phyloP scores from a whole-genome alignment of 2,113 vertebrate species.

The Gobius niger region DNA sequence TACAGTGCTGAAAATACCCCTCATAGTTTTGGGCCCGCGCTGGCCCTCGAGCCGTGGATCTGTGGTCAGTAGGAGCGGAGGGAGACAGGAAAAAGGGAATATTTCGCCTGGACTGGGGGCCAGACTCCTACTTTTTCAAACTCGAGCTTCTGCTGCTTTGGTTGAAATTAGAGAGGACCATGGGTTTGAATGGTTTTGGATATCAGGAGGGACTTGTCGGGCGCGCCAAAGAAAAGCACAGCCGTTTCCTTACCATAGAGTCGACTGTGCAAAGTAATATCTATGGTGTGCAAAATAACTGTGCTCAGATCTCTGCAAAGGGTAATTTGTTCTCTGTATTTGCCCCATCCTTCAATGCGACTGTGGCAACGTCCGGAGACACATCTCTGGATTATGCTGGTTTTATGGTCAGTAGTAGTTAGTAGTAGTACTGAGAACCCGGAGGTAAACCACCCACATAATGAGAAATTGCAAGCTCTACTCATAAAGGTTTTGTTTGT shows the following conservation, averaged over 20 bases:
- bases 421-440: no score
- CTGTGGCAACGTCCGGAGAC: no score
- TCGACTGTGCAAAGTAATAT: neutral
- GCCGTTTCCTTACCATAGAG: slow-evolving; percentile 56
- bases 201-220: slow-evolving; percentile 47
- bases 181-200: slow-evolving; percentile 65
- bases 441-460: no score
- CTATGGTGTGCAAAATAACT: neutral
- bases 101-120: slow-evolving; percentile 72
- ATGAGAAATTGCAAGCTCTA: no score
- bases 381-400: no score
- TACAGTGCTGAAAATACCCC: slow-evolving; percentile 82
- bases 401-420: no score
- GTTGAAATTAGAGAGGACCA: slow-evolving; percentile 79
- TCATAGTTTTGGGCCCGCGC: slow-evolving; percentile 77
- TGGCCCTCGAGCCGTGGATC: slow-evolving; percentile 71
- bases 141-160: slow-evolving; percentile 72
- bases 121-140: slow-evolving; percentile 71
- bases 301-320: no score
- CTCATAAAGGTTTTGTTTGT: no score
- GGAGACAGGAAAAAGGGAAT: slow-evolving; percentile 76
- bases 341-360: no score
- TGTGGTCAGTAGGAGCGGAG: slow-evolving; percentile 72
- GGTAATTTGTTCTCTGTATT: no score
- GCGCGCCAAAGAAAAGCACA: slow-evolving; percentile 67